Base-by-base conservation (phyloP, 2,888 invertebrate genomes). In the Cordilura impudica region DNA sequence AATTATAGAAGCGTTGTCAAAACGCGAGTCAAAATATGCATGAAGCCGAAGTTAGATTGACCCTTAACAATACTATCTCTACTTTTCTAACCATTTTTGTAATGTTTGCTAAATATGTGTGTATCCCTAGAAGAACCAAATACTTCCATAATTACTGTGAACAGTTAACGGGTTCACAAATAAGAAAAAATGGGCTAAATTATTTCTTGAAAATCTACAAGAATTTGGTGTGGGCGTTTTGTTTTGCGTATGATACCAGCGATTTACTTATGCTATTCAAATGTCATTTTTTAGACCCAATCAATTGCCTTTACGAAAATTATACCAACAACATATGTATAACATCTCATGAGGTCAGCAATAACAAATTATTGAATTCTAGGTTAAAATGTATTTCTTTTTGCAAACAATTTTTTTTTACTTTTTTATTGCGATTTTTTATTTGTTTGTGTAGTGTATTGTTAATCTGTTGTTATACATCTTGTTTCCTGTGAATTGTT, bases 211-310 rank as follows among this genome's bases (percentile, higher is more conserved):
- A 26, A 26, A 26, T 6, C 26, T 26, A 4, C 35, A n/a, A n/a
- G 35, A 12, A 23, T 4, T 43, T 16, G n/a, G 43, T 16, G 70
- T 71, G 29, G 70, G 70, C 12, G 23, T 45, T 14, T 29, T n/a
- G 3, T 26, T 14, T 12, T 39, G 2, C 16, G 21, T 45, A 51
- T 35, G 63, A 14, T 35, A 35, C n/a, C n/a, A 51, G 14, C 54
- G 43, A 78, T 78, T 72, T 78, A 78, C 77, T 67, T 4, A 19
- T 63, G 77, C 51, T 61, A 67, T 51, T 63, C 63, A 16, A 23
- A 61, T 56, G 73, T 78, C 67, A 58, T 53, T 69, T 39, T 31
- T 31, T 72, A 26, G 58, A 35, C 43, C 58, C 69, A 78, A 78
- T 73, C 78, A 73, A 78, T 53, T 56, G 72, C 10, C 53, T 16